Evolutionary conservation across 2,113 vertebrate genomes (phyloP).

Genomic region (Tragelaphus strepsiceros): DNA sequence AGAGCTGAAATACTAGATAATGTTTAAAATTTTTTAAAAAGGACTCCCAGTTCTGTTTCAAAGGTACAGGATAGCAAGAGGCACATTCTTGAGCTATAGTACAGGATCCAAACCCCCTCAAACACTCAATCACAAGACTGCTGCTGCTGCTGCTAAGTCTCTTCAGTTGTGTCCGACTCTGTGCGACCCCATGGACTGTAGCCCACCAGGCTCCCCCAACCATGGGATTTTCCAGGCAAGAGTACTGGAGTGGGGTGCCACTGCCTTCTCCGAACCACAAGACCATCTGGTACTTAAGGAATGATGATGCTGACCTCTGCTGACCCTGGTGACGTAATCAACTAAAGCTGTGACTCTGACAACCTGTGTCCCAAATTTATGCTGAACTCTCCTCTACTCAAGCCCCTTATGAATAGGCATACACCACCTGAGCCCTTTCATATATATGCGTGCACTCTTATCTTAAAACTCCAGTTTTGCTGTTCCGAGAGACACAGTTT

Average conservation of each 20-base stretch:
- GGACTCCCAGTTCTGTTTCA: not conserved
- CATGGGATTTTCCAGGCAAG: too few species aligned
- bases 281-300: not conserved
- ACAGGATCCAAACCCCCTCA: not conserved
- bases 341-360: not conserved
- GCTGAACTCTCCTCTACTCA: not conserved
- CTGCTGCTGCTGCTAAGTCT: too few species aligned
- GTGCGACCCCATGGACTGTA: too few species aligned
- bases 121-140: not conserved
- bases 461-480: not conserved
- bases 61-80: not conserved
- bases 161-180: too few species aligned
- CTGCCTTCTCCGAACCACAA: not conserved
- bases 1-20: not conserved
- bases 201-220: too few species aligned
- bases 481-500: not conserved
- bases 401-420: not conserved
- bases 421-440: not conserved
- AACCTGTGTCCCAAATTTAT: not conserved
- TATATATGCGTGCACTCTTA: not conserved
- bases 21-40: not conserved
- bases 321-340: not conserved
- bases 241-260: too few species aligned
- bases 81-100: not conserved
- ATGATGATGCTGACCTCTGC: not conserved